Percentiles rank a stretch among this genome's conserved stretches.
Evolutionary conservation across 1,140 invertebrate genomes (phyloP).

Genomic region (Pachypsylla venusta): DNA sequence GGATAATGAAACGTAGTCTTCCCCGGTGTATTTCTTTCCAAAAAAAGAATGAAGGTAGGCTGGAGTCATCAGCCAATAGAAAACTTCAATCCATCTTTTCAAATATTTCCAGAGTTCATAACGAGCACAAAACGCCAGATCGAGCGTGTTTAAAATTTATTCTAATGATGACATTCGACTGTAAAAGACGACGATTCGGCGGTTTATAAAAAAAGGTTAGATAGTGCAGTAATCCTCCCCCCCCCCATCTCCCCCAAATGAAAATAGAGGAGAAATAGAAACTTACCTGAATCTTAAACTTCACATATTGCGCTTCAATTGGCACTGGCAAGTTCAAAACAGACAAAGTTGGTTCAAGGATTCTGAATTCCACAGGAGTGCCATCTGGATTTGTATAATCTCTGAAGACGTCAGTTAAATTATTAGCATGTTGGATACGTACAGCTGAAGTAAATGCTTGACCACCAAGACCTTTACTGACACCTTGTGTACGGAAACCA

Average conservation of each 20-base stretch:
- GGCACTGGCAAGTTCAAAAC: slow-evolving; percentile 78
- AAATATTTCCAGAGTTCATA: no score
- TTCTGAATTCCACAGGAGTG: slow-evolving; percentile 80
- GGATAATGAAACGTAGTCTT: slow-evolving; percentile 1
- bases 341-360: slow-evolving; percentile 70
- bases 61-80: no score
- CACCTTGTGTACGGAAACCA: slow-evolving; percentile 77
- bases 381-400: slow-evolving; percentile 84
- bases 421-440: slow-evolving; percentile 71
- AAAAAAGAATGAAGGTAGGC: background rate
- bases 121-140: no score
- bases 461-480: slow-evolving; percentile 56
- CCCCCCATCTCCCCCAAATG: no score
- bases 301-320: slow-evolving; percentile 78
- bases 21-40: background rate
- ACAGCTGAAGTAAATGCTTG: slow-evolving; percentile 77
- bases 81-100: no score
- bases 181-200: no score
- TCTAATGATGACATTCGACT: no score
- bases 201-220: no score
- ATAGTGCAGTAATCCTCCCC: no score
- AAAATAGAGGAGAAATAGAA: no score
- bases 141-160: no score
- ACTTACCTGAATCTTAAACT: slow-evolving; percentile 58
- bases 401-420: slow-evolving; percentile 74